These are phyloP conservation scores for Probaryconus sp. DNA, from an alignment of 1,140 invertebrate species.

Conservation along the genomic window DNA sequence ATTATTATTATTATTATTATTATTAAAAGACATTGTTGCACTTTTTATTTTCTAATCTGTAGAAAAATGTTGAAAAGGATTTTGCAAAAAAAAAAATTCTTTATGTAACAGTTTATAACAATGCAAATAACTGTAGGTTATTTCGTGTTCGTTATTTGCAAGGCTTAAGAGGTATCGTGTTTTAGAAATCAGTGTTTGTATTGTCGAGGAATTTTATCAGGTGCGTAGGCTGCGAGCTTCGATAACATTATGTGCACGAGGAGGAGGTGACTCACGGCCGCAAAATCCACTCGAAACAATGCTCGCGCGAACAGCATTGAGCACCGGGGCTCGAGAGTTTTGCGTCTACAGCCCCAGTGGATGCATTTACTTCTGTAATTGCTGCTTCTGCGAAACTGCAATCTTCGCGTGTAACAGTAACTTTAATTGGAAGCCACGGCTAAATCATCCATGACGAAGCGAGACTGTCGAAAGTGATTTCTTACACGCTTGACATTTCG, in stretches of 20 bases:
- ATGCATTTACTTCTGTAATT: conserved; percentile 54
- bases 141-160: no score
- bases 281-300: conserved; percentile 50
- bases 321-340: no score
- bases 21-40: no score
- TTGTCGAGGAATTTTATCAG: conserved; percentile 45
- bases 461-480: conserved; percentile 46
- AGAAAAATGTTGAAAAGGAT: no score
- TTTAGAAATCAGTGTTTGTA: conserved; percentile 27
- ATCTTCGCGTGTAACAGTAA: conserved; percentile 45
- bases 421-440: conserved; percentile 52
- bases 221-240: conserved; percentile 25
- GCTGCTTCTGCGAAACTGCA: conserved; percentile 35
- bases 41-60: no score
- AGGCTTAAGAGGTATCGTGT: conserved; percentile 1
- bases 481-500: conserved; percentile 27
- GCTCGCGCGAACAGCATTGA: conserved; percentile 22
- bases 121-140: no score
- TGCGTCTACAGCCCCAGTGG: conserved; percentile 21
- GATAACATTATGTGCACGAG: conserved; percentile 43
- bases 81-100: no score
- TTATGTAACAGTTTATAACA: no score
- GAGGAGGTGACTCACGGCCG: conserved; percentile 40
- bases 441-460: conserved; percentile 47
- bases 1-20: no score